Conservation (phyloP, 2,113 vertebrate genomes). For the Crotophaga sulcirostris region DNA sequence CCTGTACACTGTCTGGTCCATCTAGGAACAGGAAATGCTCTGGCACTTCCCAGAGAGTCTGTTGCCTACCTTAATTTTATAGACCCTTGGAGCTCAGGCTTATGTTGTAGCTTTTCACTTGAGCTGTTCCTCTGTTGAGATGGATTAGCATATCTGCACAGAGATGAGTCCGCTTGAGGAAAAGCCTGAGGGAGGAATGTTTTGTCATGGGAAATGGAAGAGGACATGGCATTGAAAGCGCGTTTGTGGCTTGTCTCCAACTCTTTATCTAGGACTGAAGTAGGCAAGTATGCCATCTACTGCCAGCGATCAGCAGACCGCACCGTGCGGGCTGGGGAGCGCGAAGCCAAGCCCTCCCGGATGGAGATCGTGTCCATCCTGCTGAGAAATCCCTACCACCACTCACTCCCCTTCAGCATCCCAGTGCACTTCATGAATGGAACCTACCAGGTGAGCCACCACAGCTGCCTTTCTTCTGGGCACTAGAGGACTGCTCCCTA, state of each 20-base stretch:
- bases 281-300: constrained; percentile 89
- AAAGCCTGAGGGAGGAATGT: not conserved
- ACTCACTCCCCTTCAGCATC: constrained; percentile 90
- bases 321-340: constrained; percentile 82
- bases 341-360: constrained; percentile 87
- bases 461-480: not conserved
- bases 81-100: not conserved
- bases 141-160: not conserved
- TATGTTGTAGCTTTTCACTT: not conserved
- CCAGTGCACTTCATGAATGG: constrained; percentile 91
- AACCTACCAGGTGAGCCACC: constrained; percentile 84
- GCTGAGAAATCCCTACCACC: constrained; percentile 90
- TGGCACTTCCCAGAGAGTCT: not conserved
- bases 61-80: not conserved
- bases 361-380: constrained; percentile 92
- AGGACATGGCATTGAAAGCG: not conserved
- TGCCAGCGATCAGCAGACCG: constrained; percentile 87
- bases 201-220: not conserved
- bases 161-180: not conserved
- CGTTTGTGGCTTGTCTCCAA: not conserved
- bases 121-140: not conserved
- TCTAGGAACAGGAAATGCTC: not conserved
- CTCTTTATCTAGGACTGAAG: constrained; percentile 78
- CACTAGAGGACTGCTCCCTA: not conserved
- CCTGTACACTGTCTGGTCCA: not conserved